Conservation (phyloP, 2,888 invertebrate species). For the Rhyacophila evoluta region DNA sequence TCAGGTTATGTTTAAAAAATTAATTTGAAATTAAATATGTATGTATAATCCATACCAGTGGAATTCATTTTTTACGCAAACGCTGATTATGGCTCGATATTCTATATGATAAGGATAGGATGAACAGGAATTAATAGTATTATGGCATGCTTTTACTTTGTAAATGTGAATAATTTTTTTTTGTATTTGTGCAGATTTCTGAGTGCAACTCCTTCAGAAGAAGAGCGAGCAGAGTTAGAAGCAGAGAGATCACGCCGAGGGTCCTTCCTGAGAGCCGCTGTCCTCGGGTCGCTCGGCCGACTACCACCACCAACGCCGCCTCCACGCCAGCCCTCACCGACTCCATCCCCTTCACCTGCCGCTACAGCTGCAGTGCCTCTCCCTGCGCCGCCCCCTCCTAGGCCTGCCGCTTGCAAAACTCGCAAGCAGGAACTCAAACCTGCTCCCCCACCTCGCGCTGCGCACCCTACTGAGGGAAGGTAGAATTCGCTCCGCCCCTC, state of each 20-base stretch:
- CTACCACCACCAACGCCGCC: constrained; percentile 58
- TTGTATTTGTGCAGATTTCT: constrained; percentile 52
- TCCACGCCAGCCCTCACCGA: constrained; percentile 47
- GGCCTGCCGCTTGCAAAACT: constrained; percentile 54
- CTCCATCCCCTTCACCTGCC: constrained; percentile 56
- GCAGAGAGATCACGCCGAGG: constrained; percentile 61
- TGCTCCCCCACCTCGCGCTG: constrained; percentile 60
- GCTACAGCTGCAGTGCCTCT: constrained; percentile 49
- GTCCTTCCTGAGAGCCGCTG: constrained; percentile 65
- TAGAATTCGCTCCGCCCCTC: constrained; percentile 56
- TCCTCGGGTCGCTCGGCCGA: constrained; percentile 66
- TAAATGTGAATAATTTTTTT: too few relatives aligned
- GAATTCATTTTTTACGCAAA: too few relatives aligned
- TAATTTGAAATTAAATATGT: too few relatives aligned
- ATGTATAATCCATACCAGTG: too few relatives aligned
- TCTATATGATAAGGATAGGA: too few relatives aligned
- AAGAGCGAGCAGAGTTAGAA: constrained; percentile 56
- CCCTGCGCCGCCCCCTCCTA: constrained; percentile 57
- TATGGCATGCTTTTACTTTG: too few relatives aligned
- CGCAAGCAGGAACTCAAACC: constrained; percentile 51
- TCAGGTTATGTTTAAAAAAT: too few relatives aligned
- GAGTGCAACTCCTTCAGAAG: constrained; percentile 41
- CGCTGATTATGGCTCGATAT: too few relatives aligned
- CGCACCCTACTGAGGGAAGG: constrained; percentile 66
- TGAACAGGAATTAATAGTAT: too few relatives aligned